Percentiles rank a stretch among this genome's conserved stretches.
phyloP scores from a whole-genome alignment of 2,888 invertebrate species.

The Netelia virgata region DNA sequence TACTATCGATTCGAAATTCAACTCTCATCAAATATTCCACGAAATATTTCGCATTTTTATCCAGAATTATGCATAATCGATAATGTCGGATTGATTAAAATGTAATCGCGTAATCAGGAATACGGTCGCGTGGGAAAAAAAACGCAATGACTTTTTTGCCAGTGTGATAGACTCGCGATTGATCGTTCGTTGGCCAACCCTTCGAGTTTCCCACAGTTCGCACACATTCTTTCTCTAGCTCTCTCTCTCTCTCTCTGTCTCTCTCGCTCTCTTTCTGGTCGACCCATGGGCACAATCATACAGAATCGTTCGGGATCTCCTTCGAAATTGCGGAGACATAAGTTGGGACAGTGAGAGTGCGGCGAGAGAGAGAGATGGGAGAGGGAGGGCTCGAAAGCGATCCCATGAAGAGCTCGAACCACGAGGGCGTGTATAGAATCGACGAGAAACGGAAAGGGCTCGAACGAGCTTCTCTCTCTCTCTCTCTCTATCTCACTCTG shows the following conservation, averaged over 20 bases:
- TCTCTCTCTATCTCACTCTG: constrained; percentile 24
- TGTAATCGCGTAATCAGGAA: too few relatives aligned
- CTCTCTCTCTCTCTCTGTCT: not conserved
- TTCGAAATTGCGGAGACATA: constrained; percentile 55
- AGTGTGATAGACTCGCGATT: too few relatives aligned
- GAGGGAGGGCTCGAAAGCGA: constrained; percentile 16
- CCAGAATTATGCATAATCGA: not conserved
- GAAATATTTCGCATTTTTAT: not conserved
- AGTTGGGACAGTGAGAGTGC: constrained; percentile 1
- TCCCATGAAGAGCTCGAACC: constrained; percentile 40
- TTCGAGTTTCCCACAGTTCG: too few relatives aligned
- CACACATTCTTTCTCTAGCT: not conserved
- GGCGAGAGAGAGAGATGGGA: constrained; percentile 9
- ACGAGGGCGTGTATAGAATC: constrained; percentile 37
- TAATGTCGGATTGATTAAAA: too few relatives aligned
- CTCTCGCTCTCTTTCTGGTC: constrained; percentile 3
- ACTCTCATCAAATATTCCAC: not conserved
- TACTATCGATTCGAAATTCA: not conserved
- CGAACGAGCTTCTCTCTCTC: constrained; percentile 15
- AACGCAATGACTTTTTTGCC: not conserved
- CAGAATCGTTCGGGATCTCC: constrained; percentile 21
- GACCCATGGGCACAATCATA: not conserved
- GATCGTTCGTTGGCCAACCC: too few relatives aligned
- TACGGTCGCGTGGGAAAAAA: not conserved
- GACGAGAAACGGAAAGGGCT: constrained; percentile 27